Conservation (phyloP, 2,113 vertebrate genomes). For the Circaetus cinerascens region DNA sequence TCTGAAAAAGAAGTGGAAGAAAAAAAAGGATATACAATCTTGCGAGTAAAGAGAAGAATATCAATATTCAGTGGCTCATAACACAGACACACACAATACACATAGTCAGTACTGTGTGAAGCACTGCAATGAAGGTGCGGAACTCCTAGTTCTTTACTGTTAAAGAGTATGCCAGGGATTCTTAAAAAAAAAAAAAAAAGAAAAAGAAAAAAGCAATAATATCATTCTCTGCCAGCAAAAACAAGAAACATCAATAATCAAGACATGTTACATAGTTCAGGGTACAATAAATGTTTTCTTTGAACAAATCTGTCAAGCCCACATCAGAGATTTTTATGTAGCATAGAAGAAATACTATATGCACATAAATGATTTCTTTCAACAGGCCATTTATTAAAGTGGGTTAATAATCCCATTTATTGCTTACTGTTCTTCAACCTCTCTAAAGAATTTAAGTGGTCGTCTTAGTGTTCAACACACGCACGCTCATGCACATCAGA, state of each 20-base stretch:
- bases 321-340: neutral
- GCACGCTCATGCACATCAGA: neutral
- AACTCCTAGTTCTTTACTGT: neutral
- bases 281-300: slow-evolving; percentile 15
- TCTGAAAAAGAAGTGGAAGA: neutral
- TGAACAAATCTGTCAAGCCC: neutral
- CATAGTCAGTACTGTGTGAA: neutral
- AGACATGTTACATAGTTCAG: neutral
- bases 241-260: slow-evolving; percentile 2
- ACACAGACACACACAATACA: neutral
- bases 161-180: neutral
- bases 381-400: slow-evolving; percentile 9
- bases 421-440: neutral
- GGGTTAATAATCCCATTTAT: neutral
- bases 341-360: neutral
- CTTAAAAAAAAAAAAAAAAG: neutral
- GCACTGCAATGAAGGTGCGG: neutral
- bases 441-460: neutral
- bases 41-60: neutral
- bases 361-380: neutral
- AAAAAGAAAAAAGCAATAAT: neutral
- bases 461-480: neutral
- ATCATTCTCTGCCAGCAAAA: neutral
- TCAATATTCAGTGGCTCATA: neutral
- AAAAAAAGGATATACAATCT: neutral